Percentiles rank a stretch among this genome's conserved stretches.
Evolutionary conservation across 2,797 vertebrate species (phyloP).

Genomic region (Pelobates cultripes): DNA sequence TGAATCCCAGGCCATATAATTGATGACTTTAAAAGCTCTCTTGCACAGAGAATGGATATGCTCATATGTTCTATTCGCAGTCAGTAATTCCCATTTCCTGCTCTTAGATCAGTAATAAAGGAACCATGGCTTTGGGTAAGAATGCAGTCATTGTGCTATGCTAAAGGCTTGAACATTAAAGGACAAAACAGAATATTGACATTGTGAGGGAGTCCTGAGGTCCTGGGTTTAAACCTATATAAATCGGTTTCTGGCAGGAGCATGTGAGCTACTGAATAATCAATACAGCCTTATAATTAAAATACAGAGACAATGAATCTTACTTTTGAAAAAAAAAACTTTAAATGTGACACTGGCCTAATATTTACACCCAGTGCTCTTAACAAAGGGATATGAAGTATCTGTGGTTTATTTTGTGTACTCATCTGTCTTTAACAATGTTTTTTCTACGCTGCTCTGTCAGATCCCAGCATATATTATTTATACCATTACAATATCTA

Average conservation of each 20-base stretch:
- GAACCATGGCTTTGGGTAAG: slow-evolving; percentile 24
- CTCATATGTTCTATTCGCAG: slow-evolving; percentile 22
- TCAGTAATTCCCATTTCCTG: slow-evolving; percentile 44
- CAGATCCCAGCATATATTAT: no score
- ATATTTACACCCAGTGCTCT: no score
- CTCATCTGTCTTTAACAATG: no score
- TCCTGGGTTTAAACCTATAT: neutral
- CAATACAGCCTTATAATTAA: no score
- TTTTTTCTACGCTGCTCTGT: no score
- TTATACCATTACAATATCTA: no score
- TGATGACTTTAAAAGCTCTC: neutral
- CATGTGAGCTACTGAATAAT: no score
- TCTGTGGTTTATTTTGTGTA: no score
- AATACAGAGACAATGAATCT: no score
- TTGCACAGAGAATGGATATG: slow-evolving; percentile 8
- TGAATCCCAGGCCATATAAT: neutral
- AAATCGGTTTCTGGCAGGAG: neutral
- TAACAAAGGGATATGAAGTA: no score
- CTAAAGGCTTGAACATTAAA: slow-evolving; percentile 4
- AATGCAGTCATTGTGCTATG: slow-evolving; percentile 37
- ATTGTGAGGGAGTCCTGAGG: neutral
- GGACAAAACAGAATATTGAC: slow-evolving; percentile 9
- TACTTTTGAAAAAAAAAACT: no score
- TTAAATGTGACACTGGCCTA: no score
- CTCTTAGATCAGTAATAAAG: slow-evolving; percentile 49